Evolutionary conservation across 2,113 vertebrate species (phyloP), one percentile per base, ranked within the genome.

Genomic region (Oryzias melastigma): DNA sequence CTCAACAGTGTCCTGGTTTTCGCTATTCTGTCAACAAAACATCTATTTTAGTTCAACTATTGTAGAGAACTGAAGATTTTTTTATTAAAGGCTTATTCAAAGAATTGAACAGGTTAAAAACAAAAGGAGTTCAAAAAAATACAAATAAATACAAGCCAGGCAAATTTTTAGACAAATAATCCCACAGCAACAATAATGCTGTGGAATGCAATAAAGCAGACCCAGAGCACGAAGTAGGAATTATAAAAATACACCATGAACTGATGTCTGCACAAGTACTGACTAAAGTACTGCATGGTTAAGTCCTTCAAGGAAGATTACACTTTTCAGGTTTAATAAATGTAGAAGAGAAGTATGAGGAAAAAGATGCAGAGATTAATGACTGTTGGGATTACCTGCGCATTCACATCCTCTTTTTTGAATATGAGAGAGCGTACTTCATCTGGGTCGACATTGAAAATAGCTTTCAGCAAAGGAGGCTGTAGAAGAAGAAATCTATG

Each of bases 381-480:
- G 46, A 53, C 14, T 51, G 59, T 47, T 27, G 49, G 47, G 44
- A 48, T 73, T 95, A 99, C 97, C 96, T 98, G 97, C 82, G 95
- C 95, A 86, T 99, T 99, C 85, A 99, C 97, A 89, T 99, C 97
- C 93, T 99, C 97, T 80, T 99, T 99, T 90, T 98, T 98, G 92
- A 98, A 98, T 90, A 99, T 98, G 81, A 99, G 92, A 40, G 96
- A 94, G 74, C 95, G 95, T 73, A 99, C 96, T 94, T 99, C 97
- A 88, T 98, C 96, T 22, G 97, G 95, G 87, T 99, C 97, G 86
- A 95, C 96, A 77, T 96, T 98, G 93, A 99, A 99, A 92, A 98
- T 98, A 84, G 97, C 97, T 94, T 98, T 98, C 88, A 99, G 95
- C 92, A 99, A 88, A 72, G 94, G 92, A 74, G 97, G 95, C 97